phyloP scores from a whole-genome alignment of 2,113 vertebrate genomes.

The Scartelaos histophorus region DNA sequence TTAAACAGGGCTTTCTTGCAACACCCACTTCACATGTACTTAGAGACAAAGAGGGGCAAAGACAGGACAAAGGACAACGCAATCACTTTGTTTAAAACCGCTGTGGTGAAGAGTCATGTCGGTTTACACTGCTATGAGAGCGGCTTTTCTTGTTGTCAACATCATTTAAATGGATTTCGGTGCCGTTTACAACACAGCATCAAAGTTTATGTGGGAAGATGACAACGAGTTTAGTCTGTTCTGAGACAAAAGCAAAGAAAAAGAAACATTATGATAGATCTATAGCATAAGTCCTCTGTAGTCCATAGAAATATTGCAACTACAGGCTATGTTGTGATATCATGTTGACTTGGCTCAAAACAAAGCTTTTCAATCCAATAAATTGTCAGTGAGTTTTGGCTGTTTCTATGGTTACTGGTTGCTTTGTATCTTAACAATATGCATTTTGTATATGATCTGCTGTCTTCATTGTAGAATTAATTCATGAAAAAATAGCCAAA shows the following conservation, averaged over 20 bases:
- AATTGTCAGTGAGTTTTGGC: neutral
- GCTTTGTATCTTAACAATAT: neutral
- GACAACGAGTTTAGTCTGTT: conserved; percentile 3
- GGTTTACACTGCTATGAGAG: conserved; percentile 19
- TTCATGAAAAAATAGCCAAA: neutral
- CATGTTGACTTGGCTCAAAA: neutral
- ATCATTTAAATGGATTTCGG: conserved; percentile 21
- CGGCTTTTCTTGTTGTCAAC: conserved; percentile 45
- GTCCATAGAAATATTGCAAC: neutral
- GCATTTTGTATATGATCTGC: neutral
- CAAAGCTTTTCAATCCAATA: neutral
- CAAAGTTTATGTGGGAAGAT: neutral
- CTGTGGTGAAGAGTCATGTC: conserved; percentile 18
- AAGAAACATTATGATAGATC: neutral
- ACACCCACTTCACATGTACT: conserved; percentile 61
- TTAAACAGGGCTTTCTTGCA: conserved; percentile 65
- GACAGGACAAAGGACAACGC: conserved; percentile 10
- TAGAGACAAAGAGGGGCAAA: conserved; percentile 23
- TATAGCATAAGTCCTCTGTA: neutral
- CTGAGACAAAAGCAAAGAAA: neutral
- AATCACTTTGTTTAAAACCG: conserved; percentile 33
- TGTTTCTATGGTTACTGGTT: neutral
- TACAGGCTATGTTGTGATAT: neutral
- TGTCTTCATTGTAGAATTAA: neutral
- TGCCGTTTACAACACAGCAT: neutral